phyloP scores from a whole-genome alignment of 2,888 invertebrate genomes.

The Leptinotarsa tumamoca region DNA sequence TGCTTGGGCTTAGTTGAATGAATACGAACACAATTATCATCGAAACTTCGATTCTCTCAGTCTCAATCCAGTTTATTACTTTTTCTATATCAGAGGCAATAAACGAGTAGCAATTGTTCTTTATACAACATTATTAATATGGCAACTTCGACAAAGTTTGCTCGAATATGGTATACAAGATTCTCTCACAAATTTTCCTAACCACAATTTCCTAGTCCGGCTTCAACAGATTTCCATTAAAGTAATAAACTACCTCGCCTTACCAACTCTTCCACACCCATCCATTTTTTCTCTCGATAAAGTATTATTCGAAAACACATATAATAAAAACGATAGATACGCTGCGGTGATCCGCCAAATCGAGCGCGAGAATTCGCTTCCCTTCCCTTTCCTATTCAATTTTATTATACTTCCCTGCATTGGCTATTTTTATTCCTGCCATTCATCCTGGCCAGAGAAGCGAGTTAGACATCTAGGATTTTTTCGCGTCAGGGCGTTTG shows the following conservation, averaged over 20 bases:
- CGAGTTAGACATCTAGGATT: neutral
- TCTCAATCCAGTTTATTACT: no score
- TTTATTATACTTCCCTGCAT: slow-evolving; percentile 19
- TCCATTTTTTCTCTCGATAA: neutral
- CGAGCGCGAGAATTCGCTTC: slow-evolving; percentile 5
- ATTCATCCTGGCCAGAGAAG: slow-evolving; percentile 5
- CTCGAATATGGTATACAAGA: no score
- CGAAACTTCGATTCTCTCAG: no score
- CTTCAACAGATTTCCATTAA: neutral
- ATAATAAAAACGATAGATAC: slow-evolving; percentile 18
- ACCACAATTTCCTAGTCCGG: no score
- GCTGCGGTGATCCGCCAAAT: slow-evolving; percentile 19
- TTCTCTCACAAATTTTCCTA: no score
- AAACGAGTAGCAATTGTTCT: no score
- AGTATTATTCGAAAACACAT: slow-evolving; percentile 15
- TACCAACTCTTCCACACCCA: neutral
- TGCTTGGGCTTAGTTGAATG: no score
- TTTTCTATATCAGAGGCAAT: no score
- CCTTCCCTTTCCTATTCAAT: slow-evolving; percentile 18
- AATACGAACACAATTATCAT: no score
- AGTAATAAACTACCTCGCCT: slow-evolving; percentile 9
- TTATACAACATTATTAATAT: no score
- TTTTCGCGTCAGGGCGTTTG: neutral
- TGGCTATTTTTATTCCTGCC: slow-evolving; percentile 16
- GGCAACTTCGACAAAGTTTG: neutral